Percentiles rank a stretch among this genome's conserved stretches.
Conservation (phyloP, 2,113 vertebrate genomes). For the Festucalex cinctus region DNA sequence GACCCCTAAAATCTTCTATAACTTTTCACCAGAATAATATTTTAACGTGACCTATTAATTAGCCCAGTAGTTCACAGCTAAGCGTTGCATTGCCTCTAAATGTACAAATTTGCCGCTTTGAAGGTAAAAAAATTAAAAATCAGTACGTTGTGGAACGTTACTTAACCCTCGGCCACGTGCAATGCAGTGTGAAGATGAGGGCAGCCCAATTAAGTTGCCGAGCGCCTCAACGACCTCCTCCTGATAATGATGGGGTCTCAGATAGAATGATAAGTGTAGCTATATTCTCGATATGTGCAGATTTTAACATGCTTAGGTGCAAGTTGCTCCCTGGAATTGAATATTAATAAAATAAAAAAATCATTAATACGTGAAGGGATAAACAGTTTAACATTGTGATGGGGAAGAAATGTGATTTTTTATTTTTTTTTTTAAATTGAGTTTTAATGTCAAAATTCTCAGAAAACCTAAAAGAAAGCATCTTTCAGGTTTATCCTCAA, state of each 20-base stretch:
- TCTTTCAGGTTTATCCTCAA: too few species aligned
- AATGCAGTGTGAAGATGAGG: neutral
- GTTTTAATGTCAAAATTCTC: too few species aligned
- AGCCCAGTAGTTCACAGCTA: too few species aligned
- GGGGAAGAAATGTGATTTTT: too few species aligned
- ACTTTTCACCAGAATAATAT: too few species aligned
- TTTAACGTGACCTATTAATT: too few species aligned
- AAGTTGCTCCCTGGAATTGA: slow-evolving; percentile 12
- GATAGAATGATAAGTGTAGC: slow-evolving; percentile 21
- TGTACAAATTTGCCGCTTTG: slow-evolving; percentile 28
- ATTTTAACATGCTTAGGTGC: slow-evolving; percentile 38
- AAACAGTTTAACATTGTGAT: slow-evolving; percentile 20
- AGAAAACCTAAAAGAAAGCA: too few species aligned
- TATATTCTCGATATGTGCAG: slow-evolving; percentile 53
- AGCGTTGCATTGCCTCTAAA: neutral
- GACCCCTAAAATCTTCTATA: too few species aligned
- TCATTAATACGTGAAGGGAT: too few species aligned
- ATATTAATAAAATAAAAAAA: neutral
- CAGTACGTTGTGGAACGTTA: neutral
- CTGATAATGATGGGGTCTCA: slow-evolving; percentile 22
- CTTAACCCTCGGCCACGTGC: slow-evolving; percentile 32
- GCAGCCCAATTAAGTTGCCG: slow-evolving; percentile 43
- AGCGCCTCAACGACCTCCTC: slow-evolving; percentile 12
- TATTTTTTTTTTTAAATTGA: too few species aligned
- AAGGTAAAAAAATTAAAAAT: slow-evolving; percentile 13